Conservation (phyloP, 1,140 invertebrate species). For the Drusus annulatus region DNA sequence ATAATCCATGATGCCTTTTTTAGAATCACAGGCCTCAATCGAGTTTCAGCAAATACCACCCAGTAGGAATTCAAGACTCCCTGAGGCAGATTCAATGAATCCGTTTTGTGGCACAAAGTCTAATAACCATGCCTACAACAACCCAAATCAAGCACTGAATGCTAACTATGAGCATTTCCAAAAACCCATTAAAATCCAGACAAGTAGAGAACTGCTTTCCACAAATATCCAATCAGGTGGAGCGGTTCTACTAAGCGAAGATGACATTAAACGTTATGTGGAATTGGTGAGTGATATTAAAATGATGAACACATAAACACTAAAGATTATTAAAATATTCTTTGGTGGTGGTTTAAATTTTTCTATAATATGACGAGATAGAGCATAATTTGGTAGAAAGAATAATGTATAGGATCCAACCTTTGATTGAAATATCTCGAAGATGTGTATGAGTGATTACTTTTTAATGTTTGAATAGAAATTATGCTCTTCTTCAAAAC, state of each 20-base stretch:
- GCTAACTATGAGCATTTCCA: constrained; percentile 17
- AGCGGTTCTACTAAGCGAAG: constrained; percentile 61
- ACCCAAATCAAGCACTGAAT: not conserved
- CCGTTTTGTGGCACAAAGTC: not conserved
- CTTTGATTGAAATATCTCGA: too few relatives aligned
- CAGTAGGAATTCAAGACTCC: not conserved
- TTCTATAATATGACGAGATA: too few relatives aligned
- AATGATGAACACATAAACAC: too few relatives aligned
- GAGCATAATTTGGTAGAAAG: too few relatives aligned
- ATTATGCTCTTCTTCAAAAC: too few relatives aligned
- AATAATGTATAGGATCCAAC: too few relatives aligned
- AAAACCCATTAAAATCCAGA: constrained; percentile 6
- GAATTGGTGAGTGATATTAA: constrained; percentile 63
- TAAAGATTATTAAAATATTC: too few relatives aligned
- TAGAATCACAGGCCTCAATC: not conserved
- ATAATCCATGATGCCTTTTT: not conserved
- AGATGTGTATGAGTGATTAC: too few relatives aligned
- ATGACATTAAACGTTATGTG: constrained; percentile 65
- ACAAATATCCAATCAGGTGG: constrained; percentile 3
- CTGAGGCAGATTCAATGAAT: not conserved
- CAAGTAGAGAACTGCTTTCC: too few relatives aligned
- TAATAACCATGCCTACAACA: not conserved
- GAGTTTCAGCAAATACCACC: constrained; percentile 19
- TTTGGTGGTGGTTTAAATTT: too few relatives aligned
- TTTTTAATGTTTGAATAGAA: too few relatives aligned